Evolutionary conservation across 2,113 vertebrate species (phyloP).

Genomic region (Petrocephalus microphthalmus): DNA sequence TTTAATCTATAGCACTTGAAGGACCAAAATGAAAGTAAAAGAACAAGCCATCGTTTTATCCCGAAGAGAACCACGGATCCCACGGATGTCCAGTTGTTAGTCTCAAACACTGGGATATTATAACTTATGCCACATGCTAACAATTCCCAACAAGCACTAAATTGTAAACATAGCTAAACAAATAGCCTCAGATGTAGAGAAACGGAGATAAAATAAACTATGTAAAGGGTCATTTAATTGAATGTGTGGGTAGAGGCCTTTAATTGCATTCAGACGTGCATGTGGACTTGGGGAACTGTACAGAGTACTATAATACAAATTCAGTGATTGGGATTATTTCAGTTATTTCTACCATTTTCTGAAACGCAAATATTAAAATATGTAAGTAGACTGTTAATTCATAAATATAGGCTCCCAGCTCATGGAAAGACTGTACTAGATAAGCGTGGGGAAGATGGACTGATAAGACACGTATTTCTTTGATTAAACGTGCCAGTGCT

Average conservation of each 20-base stretch:
- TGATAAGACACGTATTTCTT: not conserved
- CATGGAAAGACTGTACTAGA: not conserved
- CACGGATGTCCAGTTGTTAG: not conserved
- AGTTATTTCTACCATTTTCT: not conserved
- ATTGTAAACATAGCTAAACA: not conserved
- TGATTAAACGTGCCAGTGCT: not conserved
- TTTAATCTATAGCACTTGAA: not conserved
- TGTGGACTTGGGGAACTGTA: not conserved
- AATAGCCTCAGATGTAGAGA: not conserved
- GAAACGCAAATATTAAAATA: not conserved
- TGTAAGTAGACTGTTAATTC: not conserved
- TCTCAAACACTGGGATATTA: not conserved
- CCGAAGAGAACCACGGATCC: not conserved
- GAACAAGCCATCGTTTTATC: not conserved
- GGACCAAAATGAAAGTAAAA: not conserved
- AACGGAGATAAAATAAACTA: not conserved
- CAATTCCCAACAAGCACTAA: not conserved
- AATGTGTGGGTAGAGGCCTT: not conserved
- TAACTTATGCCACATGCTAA: not conserved
- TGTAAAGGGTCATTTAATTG: not conserved
- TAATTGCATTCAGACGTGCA: not conserved
- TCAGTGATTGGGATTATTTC: not conserved
- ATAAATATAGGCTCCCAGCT: not conserved
- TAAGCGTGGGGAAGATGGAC: not conserved
- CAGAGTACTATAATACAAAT: not conserved